Base-by-base conservation (phyloP, 2,888 invertebrate genomes). In the Mantis religiosa region DNA sequence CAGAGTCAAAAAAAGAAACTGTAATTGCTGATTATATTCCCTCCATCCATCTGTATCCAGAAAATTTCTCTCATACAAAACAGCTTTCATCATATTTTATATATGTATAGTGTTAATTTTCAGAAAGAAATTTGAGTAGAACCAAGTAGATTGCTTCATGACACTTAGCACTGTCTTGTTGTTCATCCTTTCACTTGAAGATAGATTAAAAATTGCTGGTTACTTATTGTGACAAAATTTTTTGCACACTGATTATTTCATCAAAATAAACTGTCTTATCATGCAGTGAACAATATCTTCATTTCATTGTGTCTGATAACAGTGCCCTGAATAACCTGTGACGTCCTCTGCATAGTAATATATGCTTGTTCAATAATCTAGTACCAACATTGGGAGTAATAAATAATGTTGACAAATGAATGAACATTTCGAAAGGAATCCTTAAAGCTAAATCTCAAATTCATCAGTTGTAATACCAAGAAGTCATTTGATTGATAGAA, bases 41-140 rank as follows among this genome's bases (percentile, higher is more conserved):
- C 81, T 87, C 87, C 87, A 87, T 87, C 87, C 87, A 87, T 87
- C 87, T 87, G 87, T 87, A 82, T 82, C 87, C 87, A 87, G 28
- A 71, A 71, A 25, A 4, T 20, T 71, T 71, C 54, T 71, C 54
- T 20, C 20, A 71, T 71, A 71, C 54, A 71, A 71, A 71, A 25
- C 54, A 71, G 54, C 54, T 71, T 71, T 71, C 54, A 71, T 71
- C 54, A 71, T 71, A 71, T 71, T 71, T 71, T 71, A 71, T 71
- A 71, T 71, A 71, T 71, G 54, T 71, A 71, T 71, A 71, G 54
- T 71, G 54, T 71, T 71, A 71, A 71, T 71, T 71, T 71, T 71
- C 54, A 71, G 54, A 71, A 20, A 71, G 20, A 71, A 71, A 71
- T 71, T 71, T 71, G 20, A 71, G 2, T 71, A 71, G 54, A 71